Evolutionary conservation across 1,140 invertebrate genomes (phyloP).

Genomic region (Lysiphlebus fabarum): DNA sequence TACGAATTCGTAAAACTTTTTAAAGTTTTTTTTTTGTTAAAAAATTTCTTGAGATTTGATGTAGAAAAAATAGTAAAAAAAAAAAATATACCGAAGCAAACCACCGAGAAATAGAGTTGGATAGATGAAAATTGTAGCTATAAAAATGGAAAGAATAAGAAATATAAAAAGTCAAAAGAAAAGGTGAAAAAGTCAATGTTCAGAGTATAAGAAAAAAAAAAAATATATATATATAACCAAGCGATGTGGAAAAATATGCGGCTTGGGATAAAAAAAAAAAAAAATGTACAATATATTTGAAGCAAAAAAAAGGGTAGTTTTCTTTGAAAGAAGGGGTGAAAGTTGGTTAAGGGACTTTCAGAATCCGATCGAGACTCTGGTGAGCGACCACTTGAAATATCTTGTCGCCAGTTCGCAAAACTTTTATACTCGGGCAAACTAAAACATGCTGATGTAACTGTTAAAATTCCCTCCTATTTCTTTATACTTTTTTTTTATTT

Average conservation of each 20-base stretch:
- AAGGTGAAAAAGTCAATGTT: conserved; percentile 6
- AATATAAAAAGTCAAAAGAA: conserved; percentile 3
- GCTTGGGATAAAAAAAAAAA: conserved; percentile 24
- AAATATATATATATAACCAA: conserved; percentile 13
- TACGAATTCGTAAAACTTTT: background rate
- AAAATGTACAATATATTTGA: background rate
- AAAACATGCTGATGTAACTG: conserved; percentile 35
- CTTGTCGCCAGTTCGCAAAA: conserved; percentile 33
- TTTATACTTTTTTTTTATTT: too few relatives aligned
- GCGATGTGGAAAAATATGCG: conserved; percentile 32
- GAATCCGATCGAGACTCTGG: conserved; percentile 24
- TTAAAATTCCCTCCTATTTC: conserved; percentile 22
- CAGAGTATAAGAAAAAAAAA: conserved; percentile 6
- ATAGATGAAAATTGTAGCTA: conserved; percentile 24
- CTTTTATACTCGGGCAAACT: conserved; percentile 32
- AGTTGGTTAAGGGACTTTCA: conserved; percentile 10
- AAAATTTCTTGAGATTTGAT: conserved; percentile 1
- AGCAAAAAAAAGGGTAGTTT: background rate
- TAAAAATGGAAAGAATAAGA: conserved; percentile 5
- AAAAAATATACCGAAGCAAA: conserved; percentile 4
- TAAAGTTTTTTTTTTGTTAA: too few relatives aligned
- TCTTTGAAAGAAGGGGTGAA: background rate
- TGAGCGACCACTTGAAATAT: conserved; percentile 35
- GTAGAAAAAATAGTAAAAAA: conserved; percentile 4
- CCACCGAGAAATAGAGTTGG: conserved; percentile 17